phyloP scores from a whole-genome alignment of 2,797 vertebrate species.

The Tokudaia muenninki region DNA sequence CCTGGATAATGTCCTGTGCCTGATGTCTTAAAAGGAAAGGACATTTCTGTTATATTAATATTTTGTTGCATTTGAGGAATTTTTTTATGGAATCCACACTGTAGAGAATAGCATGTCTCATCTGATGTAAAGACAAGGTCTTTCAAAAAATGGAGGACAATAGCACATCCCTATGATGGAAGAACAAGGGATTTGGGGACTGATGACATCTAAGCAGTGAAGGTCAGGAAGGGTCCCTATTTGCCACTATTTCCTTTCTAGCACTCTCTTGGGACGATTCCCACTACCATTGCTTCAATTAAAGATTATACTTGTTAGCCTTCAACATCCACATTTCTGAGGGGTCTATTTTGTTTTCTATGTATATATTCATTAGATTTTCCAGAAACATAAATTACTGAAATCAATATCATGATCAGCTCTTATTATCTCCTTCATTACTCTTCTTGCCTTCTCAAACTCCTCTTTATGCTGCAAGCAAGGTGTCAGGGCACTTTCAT shows the following conservation, averaged over 20 bases:
- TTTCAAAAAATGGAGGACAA: background rate
- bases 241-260: conserved; percentile 68
- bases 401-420: conserved; percentile 76
- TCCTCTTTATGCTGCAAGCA: conserved; percentile 47
- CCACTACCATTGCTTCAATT: background rate
- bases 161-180: background rate
- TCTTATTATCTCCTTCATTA: conserved; percentile 72
- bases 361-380: conserved; percentile 54
- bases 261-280: conserved; percentile 12
- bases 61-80: background rate
- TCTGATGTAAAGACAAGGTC: background rate
- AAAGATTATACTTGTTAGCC: background rate
- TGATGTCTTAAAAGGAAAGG: background rate
- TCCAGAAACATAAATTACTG: conserved; percentile 38
- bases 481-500: conserved; percentile 61
- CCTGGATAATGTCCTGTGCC: background rate
- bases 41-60: background rate
- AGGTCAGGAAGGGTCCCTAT: conserved; percentile 35
- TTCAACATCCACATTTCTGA: conserved; percentile 5
- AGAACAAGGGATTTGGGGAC: conserved; percentile 54
- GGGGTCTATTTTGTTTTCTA: conserved; percentile 10
- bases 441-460: conserved; percentile 46
- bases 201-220: conserved; percentile 44
- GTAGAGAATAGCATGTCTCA: background rate
- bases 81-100: background rate